Evolutionary conservation across 2,113 vertebrate species (phyloP).

Genomic region (Tyrannus savana): DNA sequence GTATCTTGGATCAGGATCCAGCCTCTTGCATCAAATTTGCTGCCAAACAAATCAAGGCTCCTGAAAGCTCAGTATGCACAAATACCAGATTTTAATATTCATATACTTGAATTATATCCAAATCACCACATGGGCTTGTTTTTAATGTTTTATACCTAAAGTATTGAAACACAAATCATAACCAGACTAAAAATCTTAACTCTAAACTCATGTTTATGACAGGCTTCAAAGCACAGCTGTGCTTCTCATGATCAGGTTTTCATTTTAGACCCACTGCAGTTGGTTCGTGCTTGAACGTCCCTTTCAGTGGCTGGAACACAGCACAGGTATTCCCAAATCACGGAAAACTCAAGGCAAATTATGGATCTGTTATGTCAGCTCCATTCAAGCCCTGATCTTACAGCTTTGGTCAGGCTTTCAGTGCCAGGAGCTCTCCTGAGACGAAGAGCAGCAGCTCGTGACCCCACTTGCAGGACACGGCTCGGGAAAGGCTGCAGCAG

Average conservation of each 20-base stretch:
- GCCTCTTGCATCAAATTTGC: neutral
- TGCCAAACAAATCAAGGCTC: constrained; percentile 44
- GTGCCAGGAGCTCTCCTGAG: neutral
- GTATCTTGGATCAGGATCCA: neutral
- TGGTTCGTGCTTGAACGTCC: neutral
- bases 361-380: neutral
- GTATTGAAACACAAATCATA: neutral
- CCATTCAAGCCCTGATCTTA: neutral
- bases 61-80: neutral
- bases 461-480: neutral
- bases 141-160: neutral
- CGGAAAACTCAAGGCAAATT: neutral
- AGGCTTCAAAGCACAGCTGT: neutral
- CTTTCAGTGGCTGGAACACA: neutral
- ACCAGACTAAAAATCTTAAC: neutral
- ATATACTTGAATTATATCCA: constrained; percentile 4
- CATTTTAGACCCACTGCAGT: neutral
- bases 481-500: neutral
- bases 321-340: neutral
- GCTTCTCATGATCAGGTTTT: neutral
- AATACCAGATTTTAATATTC: constrained; percentile 48
- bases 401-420: neutral
- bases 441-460: neutral
- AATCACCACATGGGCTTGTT: constrained; percentile 17
- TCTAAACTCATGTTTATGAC: neutral